A percentile compares a stretch with the other conserved stretches of the same genome.
Conservation (phyloP, 2,113 vertebrate species). For the Mastomys coucha region DNA sequence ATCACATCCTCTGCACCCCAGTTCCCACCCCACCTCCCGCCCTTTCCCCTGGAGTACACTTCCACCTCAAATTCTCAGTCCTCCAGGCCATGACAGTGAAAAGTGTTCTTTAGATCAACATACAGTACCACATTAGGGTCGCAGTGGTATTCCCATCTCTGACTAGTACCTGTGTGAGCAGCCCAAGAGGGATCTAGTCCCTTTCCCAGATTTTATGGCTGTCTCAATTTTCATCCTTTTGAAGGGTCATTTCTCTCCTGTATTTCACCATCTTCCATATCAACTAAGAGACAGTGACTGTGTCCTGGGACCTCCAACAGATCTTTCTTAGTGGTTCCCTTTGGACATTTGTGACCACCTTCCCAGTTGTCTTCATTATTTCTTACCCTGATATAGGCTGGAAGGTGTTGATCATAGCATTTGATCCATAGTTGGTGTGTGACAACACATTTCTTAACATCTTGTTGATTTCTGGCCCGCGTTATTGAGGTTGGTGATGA, state of each 20-base stretch:
- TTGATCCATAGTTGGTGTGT: neutral
- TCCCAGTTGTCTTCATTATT: neutral
- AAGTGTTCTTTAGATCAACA: neutral
- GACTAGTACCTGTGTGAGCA: neutral
- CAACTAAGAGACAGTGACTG: too few relatives aligned
- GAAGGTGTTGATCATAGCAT: neutral
- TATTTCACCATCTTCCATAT: neutral
- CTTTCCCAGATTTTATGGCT: neutral
- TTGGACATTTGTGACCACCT: neutral
- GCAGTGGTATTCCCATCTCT: neutral
- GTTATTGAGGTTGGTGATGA: neutral
- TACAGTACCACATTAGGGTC: neutral
- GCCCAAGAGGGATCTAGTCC: neutral
- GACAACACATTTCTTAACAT: neutral
- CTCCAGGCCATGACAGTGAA: neutral
- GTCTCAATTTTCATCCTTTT: neutral
- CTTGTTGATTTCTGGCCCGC: neutral
- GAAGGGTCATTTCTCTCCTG: too few relatives aligned
- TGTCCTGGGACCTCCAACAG: neutral
- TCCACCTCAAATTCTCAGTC: neutral
- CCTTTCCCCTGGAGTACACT: too few relatives aligned
- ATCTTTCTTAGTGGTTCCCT: neutral
- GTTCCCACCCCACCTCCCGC: rapidly evolving
- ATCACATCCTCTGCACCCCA: neutral
- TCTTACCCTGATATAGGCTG: neutral